Conservation (phyloP, 2,113 vertebrate genomes). For the Dipodomys merriami region DNA sequence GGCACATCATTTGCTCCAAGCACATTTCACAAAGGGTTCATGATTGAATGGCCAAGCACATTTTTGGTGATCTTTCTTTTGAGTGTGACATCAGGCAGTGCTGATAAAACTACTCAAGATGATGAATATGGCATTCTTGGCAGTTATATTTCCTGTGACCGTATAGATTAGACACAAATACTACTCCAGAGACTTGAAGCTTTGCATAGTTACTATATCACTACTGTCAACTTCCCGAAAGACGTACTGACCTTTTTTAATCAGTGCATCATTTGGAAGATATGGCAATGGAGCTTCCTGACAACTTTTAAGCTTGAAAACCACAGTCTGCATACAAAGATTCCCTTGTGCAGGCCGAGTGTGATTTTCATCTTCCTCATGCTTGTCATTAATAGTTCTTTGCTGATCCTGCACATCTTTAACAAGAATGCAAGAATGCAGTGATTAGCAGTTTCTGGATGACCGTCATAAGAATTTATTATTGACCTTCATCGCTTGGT, state of each 20-base stretch:
- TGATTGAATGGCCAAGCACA: constrained; percentile 76
- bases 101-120: constrained; percentile 77
- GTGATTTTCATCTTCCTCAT: constrained; percentile 51
- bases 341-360: constrained; percentile 16
- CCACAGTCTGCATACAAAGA: constrained; percentile 40
- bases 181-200: constrained; percentile 69
- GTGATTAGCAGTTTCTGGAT: constrained; percentile 73
- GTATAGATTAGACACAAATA: constrained; percentile 79
- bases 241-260: constrained; percentile 77
- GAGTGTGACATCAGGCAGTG: constrained; percentile 69
- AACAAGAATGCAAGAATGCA: constrained; percentile 46
- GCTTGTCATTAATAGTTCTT: constrained; percentile 62
- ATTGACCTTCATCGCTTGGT: constrained; percentile 53
- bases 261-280: constrained; percentile 74
- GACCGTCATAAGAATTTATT: constrained; percentile 68
- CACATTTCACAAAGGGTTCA: constrained; percentile 47
- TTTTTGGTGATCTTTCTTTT: constrained; percentile 75
- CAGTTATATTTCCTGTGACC: constrained; percentile 77
- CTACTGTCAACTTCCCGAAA: constrained; percentile 75
- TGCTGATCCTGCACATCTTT: constrained; percentile 74
- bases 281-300: constrained; percentile 21
- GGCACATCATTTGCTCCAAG: constrained; percentile 50
- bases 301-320: constrained; percentile 67
- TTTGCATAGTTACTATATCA: constrained; percentile 81
- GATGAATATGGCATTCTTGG: constrained; percentile 73